Percentiles rank a stretch among this genome's conserved stretches.
These are phyloP conservation scores for Hystrix cristata DNA, from an alignment of 2,113 vertebrate species.

Conservation along the genomic window DNA sequence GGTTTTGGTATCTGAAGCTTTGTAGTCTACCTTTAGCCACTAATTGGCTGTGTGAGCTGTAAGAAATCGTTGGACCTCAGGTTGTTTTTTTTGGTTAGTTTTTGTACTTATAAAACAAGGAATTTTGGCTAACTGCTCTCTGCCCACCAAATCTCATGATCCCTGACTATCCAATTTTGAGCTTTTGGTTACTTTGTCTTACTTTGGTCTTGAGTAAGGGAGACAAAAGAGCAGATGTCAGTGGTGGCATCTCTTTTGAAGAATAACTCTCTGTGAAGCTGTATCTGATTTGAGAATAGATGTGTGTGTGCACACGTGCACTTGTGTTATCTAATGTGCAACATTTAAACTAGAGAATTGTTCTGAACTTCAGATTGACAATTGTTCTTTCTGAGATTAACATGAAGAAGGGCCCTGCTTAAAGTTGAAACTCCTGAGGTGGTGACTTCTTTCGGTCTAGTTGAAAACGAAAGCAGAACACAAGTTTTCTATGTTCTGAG, in stretches of 20 bases:
- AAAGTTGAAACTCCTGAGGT: neutral
- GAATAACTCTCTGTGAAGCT: neutral
- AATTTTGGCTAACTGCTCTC: neutral
- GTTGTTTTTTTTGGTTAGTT: neutral
- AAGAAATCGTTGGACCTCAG: neutral
- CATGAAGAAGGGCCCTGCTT: neutral
- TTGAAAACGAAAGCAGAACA: slow-evolving; percentile 73
- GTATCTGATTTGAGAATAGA: neutral
- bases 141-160: neutral
- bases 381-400: neutral
- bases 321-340: neutral
- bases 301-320: neutral
- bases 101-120: neutral
- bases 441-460: slow-evolving; percentile 52
- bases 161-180: neutral
- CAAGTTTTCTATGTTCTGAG: neutral
- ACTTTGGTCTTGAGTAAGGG: neutral
- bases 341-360: neutral
- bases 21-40: neutral
- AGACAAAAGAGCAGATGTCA: neutral
- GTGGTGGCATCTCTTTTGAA: neutral
- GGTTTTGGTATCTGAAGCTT: slow-evolving; percentile 54
- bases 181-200: neutral
- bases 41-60: slow-evolving; percentile 27
- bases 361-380: neutral